Base-by-base conservation (phyloP, 2,888 invertebrate species). In the Epicampocera succincta region DNA sequence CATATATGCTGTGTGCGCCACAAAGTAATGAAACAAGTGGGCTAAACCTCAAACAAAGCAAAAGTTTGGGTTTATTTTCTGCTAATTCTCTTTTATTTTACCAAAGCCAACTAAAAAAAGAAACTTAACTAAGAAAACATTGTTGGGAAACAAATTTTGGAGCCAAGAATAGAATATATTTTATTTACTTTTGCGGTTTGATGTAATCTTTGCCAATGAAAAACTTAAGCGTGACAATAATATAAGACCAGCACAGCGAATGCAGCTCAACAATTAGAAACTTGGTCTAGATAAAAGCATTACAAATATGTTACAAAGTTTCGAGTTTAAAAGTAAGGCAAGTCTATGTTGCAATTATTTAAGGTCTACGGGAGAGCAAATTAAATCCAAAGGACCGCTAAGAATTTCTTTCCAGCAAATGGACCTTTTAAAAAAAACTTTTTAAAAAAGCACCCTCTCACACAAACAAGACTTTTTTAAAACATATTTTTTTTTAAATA, bases 1-100 rank as follows among this genome's bases (percentile, higher is more conserved):
- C 77, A 77, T 73, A 81, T 69, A 74, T 77, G 80, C 72, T 76
- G 33, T 33, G 71, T 44, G 58, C 58, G 42, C 40, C 42, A 71
- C 48, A 71, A 33, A 56, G 58, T 68, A 79, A 54, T 79, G 66
- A 69, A 44, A 52, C 58, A 60, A 68, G 60, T 42, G 44, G 44
- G 29, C 19, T 60, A 17, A 63, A 8, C 6, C 15, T 29, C 48
- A 25, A 3, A 60, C 15, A 50, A 8, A 56, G 17, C 13, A 9
- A 60, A 15, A 29, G 8, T 3, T 17, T 4, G 38, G 33, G 9
- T 5, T 33, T 33, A 1, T 33, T 33, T 33, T 29, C 6, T 29
- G 6, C 29, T 9, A 60, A 48, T 46, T n/a, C 15, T n/a, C 60
- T 48, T 46, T 56, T 21, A 42, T 46, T 19, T 17, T 17, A 77